Conservation (phyloP, 2,113 vertebrate genomes). For the Sinocyclocheilus anshuiensis region DNA sequence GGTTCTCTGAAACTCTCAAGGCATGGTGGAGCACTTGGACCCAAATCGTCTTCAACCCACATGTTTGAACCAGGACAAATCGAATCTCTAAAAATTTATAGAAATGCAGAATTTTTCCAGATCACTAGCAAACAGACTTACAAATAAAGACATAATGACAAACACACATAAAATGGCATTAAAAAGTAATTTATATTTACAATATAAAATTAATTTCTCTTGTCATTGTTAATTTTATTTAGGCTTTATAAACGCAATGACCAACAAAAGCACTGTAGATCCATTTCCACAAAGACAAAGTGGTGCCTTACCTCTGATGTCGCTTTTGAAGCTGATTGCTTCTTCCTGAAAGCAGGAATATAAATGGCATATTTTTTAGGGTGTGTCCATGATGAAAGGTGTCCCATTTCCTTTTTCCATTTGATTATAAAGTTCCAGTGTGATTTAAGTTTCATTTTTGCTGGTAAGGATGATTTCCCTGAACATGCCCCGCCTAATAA, state of each 20-base stretch:
- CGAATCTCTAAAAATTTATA: neutral
- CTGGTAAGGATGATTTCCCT: neutral
- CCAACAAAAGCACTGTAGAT: neutral
- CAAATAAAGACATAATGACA: too few relatives aligned
- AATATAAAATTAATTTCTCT: too few relatives aligned
- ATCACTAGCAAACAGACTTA: neutral
- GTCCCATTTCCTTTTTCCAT: neutral
- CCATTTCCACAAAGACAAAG: neutral
- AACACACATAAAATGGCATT: too few relatives aligned
- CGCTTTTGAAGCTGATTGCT: neutral
- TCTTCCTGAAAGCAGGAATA: neutral
- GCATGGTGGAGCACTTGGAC: neutral
- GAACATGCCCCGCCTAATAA: neutral
- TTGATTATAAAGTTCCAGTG: neutral
- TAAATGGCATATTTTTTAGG: neutral
- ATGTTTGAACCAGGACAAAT: constrained; percentile 19
- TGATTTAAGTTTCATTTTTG: neutral
- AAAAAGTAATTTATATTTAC: too few relatives aligned
- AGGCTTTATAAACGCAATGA: neutral
- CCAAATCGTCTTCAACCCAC: constrained; percentile 48
- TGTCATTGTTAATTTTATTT: neutral
- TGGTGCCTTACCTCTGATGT: neutral
- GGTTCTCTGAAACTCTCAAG: neutral
- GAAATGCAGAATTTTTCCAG: neutral
- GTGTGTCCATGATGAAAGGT: neutral